Evolutionary conservation across 2,797 vertebrate species (phyloP).

Genomic region (Acanthurus tractus): DNA sequence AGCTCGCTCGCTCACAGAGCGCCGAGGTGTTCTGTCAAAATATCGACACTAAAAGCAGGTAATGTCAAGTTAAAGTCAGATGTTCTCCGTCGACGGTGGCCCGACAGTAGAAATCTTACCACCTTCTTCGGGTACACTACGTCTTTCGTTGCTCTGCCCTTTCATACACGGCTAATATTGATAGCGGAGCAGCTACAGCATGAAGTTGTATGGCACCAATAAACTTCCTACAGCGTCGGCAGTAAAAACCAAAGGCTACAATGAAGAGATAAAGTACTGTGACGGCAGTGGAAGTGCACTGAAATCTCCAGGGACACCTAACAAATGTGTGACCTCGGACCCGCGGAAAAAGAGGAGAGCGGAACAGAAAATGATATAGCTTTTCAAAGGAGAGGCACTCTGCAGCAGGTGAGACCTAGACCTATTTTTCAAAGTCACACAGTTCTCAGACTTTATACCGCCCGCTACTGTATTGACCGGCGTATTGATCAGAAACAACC

Average conservation of each 20-base stretch:
- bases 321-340: slow-evolving; percentile 75
- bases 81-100: slow-evolving; percentile 62
- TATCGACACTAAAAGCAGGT: slow-evolving; percentile 42
- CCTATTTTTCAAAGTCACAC: slow-evolving; percentile 80
- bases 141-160: slow-evolving; percentile 67
- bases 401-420: slow-evolving; percentile 69
- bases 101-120: slow-evolving; percentile 43
- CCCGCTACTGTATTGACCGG: slow-evolving; percentile 67
- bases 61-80: slow-evolving; percentile 49
- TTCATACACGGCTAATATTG: slow-evolving; percentile 70
- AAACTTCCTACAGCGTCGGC: slow-evolving; percentile 67
- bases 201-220: slow-evolving; percentile 71
- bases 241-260: slow-evolving; percentile 76
- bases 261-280: slow-evolving; percentile 64
- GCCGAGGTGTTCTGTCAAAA: slow-evolving; percentile 34
- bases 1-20: slow-evolving; percentile 7
- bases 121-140: slow-evolving; percentile 56
- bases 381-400: slow-evolving; percentile 56
- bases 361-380: slow-evolving; percentile 68
- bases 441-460: slow-evolving; percentile 62
- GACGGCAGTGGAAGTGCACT: slow-evolving; percentile 51
- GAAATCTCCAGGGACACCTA: slow-evolving; percentile 63
- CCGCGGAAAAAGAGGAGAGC: slow-evolving; percentile 52
- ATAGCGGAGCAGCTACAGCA: slow-evolving; percentile 63
- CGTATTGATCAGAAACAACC: slow-evolving; percentile 74